phyloP scores from a whole-genome alignment of 2,888 invertebrate species.

The Tribolium freemani region DNA sequence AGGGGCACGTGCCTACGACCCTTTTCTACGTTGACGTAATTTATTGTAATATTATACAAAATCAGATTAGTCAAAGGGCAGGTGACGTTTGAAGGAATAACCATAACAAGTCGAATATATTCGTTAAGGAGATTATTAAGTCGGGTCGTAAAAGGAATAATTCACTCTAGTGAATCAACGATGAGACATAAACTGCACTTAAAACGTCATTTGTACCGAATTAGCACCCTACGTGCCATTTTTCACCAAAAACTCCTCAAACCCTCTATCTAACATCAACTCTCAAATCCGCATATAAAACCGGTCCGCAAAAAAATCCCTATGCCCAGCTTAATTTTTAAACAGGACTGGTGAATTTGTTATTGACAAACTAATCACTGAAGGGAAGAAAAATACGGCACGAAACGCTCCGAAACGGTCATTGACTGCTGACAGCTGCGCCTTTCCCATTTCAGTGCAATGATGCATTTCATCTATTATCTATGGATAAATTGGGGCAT shows the following conservation, averaged over 20 bases:
- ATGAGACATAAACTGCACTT: neutral
- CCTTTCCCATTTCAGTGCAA: conserved; percentile 51
- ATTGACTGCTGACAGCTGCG: conserved; percentile 52
- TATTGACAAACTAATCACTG: conserved; percentile 48
- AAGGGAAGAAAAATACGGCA: conserved; percentile 47
- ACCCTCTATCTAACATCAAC: conserved; percentile 5
- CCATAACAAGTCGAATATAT: conserved; percentile 39
- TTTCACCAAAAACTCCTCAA: neutral
- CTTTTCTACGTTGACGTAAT: conserved; percentile 48
- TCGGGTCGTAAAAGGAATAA: neutral
- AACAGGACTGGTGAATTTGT: conserved; percentile 34
- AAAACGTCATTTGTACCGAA: neutral
- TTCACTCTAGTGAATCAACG: neutral
- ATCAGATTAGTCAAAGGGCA: conserved; percentile 51
- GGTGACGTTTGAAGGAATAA: conserved; percentile 46
- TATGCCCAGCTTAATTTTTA: neutral
- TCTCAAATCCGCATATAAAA: conserved; percentile 19
- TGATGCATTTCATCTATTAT: conserved; percentile 48
- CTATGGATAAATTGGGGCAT: conserved; percentile 38
- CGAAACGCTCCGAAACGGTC: conserved; percentile 48
- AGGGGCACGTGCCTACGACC: conserved; percentile 49
- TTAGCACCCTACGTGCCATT: neutral
- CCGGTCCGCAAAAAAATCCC: neutral
- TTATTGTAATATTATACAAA: conserved; percentile 54
- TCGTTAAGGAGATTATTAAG: conserved; percentile 20